These are phyloP conservation scores for Drosophila arizonae DNA, from an alignment of 1,140 invertebrate species.

Conservation along the genomic window DNA sequence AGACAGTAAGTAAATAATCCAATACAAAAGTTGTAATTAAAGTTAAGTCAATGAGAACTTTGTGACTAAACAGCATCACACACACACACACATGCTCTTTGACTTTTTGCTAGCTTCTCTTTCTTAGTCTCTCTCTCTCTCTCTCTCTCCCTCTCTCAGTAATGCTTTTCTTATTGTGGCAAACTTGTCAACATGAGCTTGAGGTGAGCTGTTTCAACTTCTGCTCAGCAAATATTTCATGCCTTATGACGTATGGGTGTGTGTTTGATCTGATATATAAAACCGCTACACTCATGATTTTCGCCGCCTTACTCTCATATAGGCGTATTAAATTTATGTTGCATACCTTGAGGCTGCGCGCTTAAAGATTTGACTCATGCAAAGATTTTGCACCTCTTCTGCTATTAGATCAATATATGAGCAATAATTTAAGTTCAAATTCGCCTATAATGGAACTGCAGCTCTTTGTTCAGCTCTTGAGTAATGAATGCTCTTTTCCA, in stretches of 20 bases:
- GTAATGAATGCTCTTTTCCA: conserved; percentile 38
- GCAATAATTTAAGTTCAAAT: conserved; percentile 1
- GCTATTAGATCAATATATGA: neutral
- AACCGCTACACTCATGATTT: conserved; percentile 34
- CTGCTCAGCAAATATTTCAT: conserved; percentile 35
- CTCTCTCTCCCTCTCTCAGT: neutral
- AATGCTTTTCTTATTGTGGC: conserved; percentile 2
- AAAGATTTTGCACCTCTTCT: neutral
- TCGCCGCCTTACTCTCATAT: conserved; percentile 4
- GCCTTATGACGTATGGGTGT: conserved; percentile 45
- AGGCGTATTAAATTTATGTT: conserved; percentile 32
- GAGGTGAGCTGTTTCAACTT: conserved; percentile 13
- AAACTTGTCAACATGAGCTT: conserved; percentile 20
- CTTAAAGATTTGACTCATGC: conserved; percentile 1
- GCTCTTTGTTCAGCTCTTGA: conserved; percentile 30
- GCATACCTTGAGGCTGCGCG: conserved; percentile 41
- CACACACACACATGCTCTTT: neutral
- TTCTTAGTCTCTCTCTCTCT: neutral
- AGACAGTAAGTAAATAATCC: conserved; percentile 5
- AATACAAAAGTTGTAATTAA: conserved; percentile 24
- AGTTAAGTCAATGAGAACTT: conserved; percentile 5
- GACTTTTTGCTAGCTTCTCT: neutral
- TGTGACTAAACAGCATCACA: conserved; percentile 11
- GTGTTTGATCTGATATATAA: conserved; percentile 24
- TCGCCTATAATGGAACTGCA: conserved; percentile 6